Conservation (phyloP, 2,797 vertebrate species). For the Cryptoblepharus egeriae region DNA sequence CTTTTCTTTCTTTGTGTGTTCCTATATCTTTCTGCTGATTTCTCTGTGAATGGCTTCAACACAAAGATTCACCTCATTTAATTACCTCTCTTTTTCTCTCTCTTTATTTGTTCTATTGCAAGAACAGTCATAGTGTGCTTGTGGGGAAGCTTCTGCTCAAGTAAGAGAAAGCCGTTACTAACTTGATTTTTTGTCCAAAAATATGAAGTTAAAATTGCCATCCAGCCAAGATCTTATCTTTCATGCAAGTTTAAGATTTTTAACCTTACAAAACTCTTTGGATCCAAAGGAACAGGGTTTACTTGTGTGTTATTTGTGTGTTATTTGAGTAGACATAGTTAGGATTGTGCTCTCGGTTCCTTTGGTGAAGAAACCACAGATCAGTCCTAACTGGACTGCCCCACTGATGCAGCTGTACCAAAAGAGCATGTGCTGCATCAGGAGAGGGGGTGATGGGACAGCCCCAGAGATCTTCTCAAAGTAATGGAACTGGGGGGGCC, state of each 20-base stretch:
- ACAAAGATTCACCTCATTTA: not conserved
- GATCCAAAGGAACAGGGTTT: constrained; percentile 13
- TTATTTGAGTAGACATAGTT: too few relatives aligned
- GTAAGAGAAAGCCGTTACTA: not conserved
- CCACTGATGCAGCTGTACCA: too few relatives aligned
- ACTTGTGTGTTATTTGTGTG: not conserved
- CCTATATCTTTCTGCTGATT: too few relatives aligned
- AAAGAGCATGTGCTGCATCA: too few relatives aligned
- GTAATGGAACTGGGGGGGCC: too few relatives aligned
- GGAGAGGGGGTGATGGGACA: too few relatives aligned
- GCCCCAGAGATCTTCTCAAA: too few relatives aligned
- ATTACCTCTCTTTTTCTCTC: not conserved
- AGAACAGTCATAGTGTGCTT: not conserved
- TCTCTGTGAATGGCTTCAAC: not conserved
- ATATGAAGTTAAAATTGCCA: not conserved
- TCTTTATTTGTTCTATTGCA: not conserved
- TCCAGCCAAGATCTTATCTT: constrained; percentile 15
- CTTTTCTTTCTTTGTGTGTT: too few relatives aligned
- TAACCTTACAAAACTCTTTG: constrained; percentile 34
- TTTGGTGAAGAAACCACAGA: not conserved
- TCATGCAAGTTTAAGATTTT: constrained; percentile 32
- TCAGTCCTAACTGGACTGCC: too few relatives aligned
- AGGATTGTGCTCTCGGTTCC: too few relatives aligned
- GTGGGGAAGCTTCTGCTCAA: not conserved
- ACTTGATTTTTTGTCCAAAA: not conserved